Percentiles rank a stretch among this genome's conserved stretches.
These are phyloP conservation scores for Hippoglossus hippoglossus DNA, from an alignment of 2,797 vertebrate genomes.

Conservation along the genomic window DNA sequence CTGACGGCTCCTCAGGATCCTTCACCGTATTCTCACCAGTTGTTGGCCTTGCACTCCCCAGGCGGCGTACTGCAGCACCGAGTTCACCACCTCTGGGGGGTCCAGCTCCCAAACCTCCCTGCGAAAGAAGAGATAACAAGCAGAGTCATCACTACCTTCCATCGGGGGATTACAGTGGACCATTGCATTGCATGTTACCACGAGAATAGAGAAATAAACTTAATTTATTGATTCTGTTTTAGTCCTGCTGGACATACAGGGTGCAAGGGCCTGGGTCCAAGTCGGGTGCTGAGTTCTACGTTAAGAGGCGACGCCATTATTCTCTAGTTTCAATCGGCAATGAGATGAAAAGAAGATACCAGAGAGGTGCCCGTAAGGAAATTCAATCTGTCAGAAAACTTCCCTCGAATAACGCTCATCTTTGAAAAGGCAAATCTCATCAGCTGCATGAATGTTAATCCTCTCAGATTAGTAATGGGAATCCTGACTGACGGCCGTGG, in stretches of 20 bases:
- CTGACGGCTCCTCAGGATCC: not conserved
- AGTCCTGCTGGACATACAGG: not conserved
- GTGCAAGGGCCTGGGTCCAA: not conserved
- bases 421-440: slow-evolving; percentile 24
- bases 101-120: slow-evolving; percentile 85
- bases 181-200: not conserved
- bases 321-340: not conserved
- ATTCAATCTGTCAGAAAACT: not conserved
- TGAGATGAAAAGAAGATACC: not conserved
- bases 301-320: no score
- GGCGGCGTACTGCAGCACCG: slow-evolving; percentile 82
- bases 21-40: slow-evolving; percentile 64
- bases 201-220: not conserved
- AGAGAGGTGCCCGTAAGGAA: not conserved
- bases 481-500: slow-evolving; percentile 5
- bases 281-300: no score
- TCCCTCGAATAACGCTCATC: not conserved
- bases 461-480: slow-evolving; percentile 3
- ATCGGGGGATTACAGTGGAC: not conserved
- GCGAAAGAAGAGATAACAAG: slow-evolving; percentile 16
- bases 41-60: slow-evolving; percentile 85
- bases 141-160: not conserved
- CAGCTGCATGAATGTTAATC: slow-evolving; percentile 7
- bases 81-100: slow-evolving; percentile 83
- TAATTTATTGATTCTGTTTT: not conserved